Conservation (phyloP, 2,113 vertebrate genomes). For the Chaetodon trifascialis region DNA sequence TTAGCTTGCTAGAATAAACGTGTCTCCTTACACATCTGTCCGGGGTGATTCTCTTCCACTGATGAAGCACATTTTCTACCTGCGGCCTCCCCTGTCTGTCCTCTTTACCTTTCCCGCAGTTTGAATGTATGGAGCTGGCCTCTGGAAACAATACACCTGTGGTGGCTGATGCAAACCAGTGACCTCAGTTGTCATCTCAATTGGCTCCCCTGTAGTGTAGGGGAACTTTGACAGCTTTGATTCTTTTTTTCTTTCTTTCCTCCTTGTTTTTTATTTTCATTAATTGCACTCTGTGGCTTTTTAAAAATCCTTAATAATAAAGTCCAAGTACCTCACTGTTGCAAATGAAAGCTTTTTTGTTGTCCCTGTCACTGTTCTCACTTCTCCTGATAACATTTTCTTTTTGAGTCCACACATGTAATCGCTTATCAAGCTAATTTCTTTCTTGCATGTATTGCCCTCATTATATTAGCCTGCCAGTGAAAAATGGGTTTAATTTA, state of each 20-base stretch:
- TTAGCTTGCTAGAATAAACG: constrained; percentile 10
- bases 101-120: constrained; percentile 28
- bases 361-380: constrained; percentile 25
- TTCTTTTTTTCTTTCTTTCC: neutral
- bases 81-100: constrained; percentile 13
- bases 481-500: constrained; percentile 87
- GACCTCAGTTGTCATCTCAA: constrained; percentile 39
- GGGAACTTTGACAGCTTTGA: constrained; percentile 15
- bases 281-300: constrained; percentile 9
- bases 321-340: constrained; percentile 13
- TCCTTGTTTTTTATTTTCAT: neutral
- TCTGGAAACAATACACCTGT: constrained; percentile 50
- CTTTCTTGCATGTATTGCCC: constrained; percentile 72
- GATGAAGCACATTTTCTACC: neutral
- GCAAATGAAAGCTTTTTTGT: constrained; percentile 10
- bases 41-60: neutral
- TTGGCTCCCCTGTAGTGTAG: constrained; percentile 31
- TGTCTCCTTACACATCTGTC: neutral
- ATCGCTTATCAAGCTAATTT: constrained; percentile 75
- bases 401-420: constrained; percentile 63
- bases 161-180: constrained; percentile 36
- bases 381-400: constrained; percentile 41
- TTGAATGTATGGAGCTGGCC: constrained; percentile 23
- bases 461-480: constrained; percentile 73
- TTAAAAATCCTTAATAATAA: constrained; percentile 1